Conservation (phyloP, 2,888 invertebrate genomes). For the Calliphora vomitoria region DNA sequence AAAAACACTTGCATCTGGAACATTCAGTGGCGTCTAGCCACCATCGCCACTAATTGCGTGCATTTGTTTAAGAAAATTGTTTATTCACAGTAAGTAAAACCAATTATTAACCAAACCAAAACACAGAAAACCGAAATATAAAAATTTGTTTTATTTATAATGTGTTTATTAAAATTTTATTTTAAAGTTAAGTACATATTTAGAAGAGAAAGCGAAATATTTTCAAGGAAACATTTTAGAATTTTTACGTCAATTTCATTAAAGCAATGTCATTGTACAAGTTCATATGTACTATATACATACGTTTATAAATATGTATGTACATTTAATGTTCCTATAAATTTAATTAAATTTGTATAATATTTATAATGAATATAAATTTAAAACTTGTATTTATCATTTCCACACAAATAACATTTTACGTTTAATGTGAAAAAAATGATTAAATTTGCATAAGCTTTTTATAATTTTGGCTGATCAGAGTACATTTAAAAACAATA, state of each 20-base stretch:
- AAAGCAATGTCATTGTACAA: conserved; percentile 42
- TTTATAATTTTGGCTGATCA: too few relatives aligned
- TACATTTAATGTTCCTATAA: neutral
- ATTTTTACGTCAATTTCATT: neutral
- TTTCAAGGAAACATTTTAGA: conserved; percentile 46
- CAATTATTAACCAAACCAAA: conserved; percentile 65
- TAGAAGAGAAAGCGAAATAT: neutral
- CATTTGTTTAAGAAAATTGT: conserved; percentile 66
- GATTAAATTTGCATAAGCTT: too few relatives aligned
- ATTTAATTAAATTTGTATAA: conserved; percentile 2
- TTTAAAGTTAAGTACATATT: conserved; percentile 7
- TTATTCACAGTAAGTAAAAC: conserved; percentile 53
- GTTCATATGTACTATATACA: conserved; percentile 10
- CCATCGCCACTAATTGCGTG: conserved; percentile 66
- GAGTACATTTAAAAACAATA: too few relatives aligned
- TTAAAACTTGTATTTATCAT: too few relatives aligned
- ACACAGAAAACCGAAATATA: conserved; percentile 7
- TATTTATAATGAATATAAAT: too few relatives aligned
- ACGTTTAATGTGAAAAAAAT: too few relatives aligned
- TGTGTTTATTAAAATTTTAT: conserved; percentile 52
- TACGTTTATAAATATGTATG: neutral
- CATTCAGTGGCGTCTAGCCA: conserved; percentile 59
- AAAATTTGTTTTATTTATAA: conserved; percentile 12
- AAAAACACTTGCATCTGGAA: conserved; percentile 46
- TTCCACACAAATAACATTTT: too few relatives aligned